Evolutionary conservation across 2,113 vertebrate genomes (phyloP).

Genomic region (Dinomys branickii): DNA sequence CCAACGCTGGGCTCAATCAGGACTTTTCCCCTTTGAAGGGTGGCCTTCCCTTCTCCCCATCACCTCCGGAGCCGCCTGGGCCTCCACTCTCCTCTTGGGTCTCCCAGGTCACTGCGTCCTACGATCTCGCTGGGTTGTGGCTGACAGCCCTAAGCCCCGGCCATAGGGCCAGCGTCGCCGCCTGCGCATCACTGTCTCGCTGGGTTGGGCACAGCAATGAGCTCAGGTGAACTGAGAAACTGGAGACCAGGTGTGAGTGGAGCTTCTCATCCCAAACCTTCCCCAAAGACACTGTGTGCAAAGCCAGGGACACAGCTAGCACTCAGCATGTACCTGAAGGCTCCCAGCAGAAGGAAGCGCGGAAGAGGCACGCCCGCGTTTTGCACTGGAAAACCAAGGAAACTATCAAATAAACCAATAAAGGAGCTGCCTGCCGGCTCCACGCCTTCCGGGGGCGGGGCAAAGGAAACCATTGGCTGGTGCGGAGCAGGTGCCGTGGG

Average conservation of each 20-base stretch:
- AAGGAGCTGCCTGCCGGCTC: not conserved
- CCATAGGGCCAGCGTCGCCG: not conserved
- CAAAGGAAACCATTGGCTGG: fast-evolving
- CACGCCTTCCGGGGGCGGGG: not conserved
- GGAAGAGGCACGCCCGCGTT: not conserved
- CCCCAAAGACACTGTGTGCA: fast-evolving
- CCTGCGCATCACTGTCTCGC: fast-evolving
- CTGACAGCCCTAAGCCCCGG: not conserved
- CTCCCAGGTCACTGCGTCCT: not conserved
- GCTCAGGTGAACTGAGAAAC: not conserved
- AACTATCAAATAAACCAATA: not conserved
- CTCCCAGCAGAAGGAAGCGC: too few species aligned
- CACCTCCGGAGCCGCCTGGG: not conserved
- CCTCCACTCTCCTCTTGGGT: not conserved
- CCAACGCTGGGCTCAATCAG: not conserved
- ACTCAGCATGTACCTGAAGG: not conserved
- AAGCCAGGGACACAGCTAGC: not conserved
- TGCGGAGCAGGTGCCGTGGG: fast-evolving
- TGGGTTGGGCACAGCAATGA: not conserved
- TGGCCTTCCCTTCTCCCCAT: not conserved
- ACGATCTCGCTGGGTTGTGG: not conserved
- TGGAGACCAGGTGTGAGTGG: not conserved
- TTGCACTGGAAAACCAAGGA: not conserved
- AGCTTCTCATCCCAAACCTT: not conserved
- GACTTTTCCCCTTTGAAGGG: not conserved